A percentile compares a stretch with the other conserved stretches of the same genome.
Evolutionary conservation across 2,797 vertebrate genomes (phyloP).

Genomic region (Sciurus vulgaris): DNA sequence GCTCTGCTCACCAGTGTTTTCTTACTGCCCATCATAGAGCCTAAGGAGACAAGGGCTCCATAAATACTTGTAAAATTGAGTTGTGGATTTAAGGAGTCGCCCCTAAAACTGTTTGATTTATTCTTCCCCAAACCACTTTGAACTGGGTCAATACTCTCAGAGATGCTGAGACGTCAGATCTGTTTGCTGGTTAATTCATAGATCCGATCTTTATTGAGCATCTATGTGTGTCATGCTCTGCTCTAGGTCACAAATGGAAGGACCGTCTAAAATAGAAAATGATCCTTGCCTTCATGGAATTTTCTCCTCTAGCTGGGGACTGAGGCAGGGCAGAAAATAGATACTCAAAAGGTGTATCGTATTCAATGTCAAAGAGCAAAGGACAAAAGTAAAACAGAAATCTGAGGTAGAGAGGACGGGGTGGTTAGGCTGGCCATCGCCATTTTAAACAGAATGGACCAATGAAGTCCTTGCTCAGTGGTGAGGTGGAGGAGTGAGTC

Average conservation of each 20-base stretch:
- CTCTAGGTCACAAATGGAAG: neutral
- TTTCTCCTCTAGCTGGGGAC: neutral
- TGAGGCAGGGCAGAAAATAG: neutral
- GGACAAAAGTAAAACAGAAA: neutral
- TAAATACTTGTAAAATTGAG: neutral
- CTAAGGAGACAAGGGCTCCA: neutral
- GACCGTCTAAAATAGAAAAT: neutral
- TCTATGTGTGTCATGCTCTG: neutral
- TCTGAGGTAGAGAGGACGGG: neutral
- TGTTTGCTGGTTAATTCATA: neutral
- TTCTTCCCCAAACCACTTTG: neutral
- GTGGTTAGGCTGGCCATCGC: neutral
- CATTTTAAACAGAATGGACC: neutral
- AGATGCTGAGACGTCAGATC: neutral
- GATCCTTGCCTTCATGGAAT: neutral
- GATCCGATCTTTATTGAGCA: neutral
- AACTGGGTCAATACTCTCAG: neutral
- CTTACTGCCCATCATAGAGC: neutral
- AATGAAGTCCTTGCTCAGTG: neutral
- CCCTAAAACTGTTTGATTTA: neutral
- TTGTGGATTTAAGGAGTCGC: neutral
- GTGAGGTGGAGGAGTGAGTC: neutral
- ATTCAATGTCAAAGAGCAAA: neutral
- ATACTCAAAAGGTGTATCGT: neutral
- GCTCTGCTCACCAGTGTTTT: neutral